Base-by-base conservation (phyloP, 2,113 vertebrate species). In the Myxocyprinus asiaticus region DNA sequence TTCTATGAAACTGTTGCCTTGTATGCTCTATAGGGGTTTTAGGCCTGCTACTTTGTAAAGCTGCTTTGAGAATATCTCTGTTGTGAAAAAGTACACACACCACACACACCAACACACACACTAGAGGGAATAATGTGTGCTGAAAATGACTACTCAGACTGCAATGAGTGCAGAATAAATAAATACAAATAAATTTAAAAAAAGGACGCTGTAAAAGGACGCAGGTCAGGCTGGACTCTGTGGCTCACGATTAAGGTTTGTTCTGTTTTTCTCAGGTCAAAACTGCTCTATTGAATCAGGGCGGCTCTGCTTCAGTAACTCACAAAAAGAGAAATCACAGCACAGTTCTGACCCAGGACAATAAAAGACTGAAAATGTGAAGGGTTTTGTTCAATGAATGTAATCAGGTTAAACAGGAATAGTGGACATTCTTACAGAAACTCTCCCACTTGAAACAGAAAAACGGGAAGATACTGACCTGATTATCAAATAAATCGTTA, bases 201-300 rank as follows among this genome's bases (percentile, higher is more conserved):
- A 48, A 33, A 33, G 22, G 50, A 6, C 47, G 48, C 42, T n/a
- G 59, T 66, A 62, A 76, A 76, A 44, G 48, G 14, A 51, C 1
- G 12, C 8, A 7, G 61, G 73, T 65, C 73, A 65, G 62, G 8
- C 42, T 62, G 70, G 1, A 61, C 43, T 70, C 15, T 66, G 43
- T 33, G 22, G 22, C 22, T 33, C 22, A 33, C 22, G 22, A 33
- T 33, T 3, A 33, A 3, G 3, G 22, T 33, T 33, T 33, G 22
- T 33, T 11, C 50, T 22, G 17, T 9, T 9, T 45, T 58, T 17
- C 66, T 22, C 1, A 72, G 7, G 48, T 7, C 62, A 65, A 62
- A 43, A 44, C 11, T 55, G 74, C 74, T 76, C 22, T 42, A 53
- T 3, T 76, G 61, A 53, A 48, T 64, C 15, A 48, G 17, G 59